Conservation (phyloP, 2,113 vertebrate genomes). For the Hemibagrus wyckioides region DNA sequence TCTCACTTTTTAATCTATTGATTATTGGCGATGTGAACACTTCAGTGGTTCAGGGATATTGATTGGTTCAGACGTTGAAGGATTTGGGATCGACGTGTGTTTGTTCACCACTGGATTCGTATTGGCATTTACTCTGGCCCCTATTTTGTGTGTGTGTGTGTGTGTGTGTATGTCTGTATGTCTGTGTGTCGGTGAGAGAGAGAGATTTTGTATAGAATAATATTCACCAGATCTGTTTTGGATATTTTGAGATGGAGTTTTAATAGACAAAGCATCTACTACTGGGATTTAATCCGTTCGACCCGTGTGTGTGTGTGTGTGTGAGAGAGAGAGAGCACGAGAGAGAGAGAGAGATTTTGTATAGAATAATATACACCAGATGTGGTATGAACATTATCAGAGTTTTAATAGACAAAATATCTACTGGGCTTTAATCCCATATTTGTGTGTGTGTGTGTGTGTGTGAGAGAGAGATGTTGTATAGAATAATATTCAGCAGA, state of each 20-base stretch:
- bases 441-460: not conserved
- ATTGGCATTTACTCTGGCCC: not conserved
- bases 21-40: not conserved
- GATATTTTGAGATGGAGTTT: no score
- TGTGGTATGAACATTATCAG: no score
- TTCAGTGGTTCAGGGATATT: conserved; percentile 29
- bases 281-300: no score
- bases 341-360: no score
- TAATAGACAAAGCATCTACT: no score
- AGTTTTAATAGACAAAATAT: no score
- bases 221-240: no score
- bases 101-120: not conserved
- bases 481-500: no score
- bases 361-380: no score
- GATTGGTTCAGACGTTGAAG: conserved; percentile 8
- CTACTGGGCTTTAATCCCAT: no score
- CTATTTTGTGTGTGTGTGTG: not conserved
- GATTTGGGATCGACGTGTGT: conserved; percentile 15
- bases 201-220: no score
- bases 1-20: not conserved
- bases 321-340: no score
- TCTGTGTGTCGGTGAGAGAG: not conserved
- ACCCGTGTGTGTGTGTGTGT: not conserved
- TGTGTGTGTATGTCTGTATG: conserved; percentile 32
- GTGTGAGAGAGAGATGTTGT: not conserved